Evolutionary conservation across 2,797 vertebrate genomes (phyloP), one percentile per base, ranked within the genome.

Genomic region (Xenentodon cancila): DNA sequence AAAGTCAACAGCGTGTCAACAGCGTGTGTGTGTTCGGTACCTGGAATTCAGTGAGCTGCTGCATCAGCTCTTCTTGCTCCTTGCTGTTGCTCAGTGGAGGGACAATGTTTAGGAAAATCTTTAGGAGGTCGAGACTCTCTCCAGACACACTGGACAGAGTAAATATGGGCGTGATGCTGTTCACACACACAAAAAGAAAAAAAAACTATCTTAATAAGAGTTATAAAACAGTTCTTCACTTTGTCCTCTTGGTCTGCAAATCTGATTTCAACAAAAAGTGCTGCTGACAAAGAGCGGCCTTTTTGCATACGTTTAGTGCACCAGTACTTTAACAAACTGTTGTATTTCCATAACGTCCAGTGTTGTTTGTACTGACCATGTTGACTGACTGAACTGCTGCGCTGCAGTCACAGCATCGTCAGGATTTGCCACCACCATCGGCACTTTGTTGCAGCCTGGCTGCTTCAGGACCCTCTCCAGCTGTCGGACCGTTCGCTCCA

Each of bases 31-130:
- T 47, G 46, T 62, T 55, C 13, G 57, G 8, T 59, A 97, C 97
- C 96, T 98, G 97, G 84, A 99, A 99, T 85, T 99, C 97, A 0
- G 96, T 97, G 62, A 97, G 93, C 84, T 98, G 97, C 85, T 99
- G 97, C 97, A 99, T 98, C 69, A 99, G 93, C 71, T 98, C 97
- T 75, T 99, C 97, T 82, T 99, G 97, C 79, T 98, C 96, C 74
- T 97, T 97, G 89, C 96, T 96, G 91, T 97, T 98, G 88, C 96
- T 98, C 67, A 98, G 93, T 0, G 97, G 97, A 22, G 97, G 97
- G 15, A 99, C 92, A 68, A 99, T 95, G 62, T 99, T 99, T 68
- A 99, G 88, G 83, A 99, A 99, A 60, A 97, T 94, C 90, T 98
- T 97, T 70, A 99, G 92, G 30, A 98, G 94, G 60, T 98, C 95